Conservation (phyloP, 2,888 invertebrate genomes). For the Liposcelis brunnea region DNA sequence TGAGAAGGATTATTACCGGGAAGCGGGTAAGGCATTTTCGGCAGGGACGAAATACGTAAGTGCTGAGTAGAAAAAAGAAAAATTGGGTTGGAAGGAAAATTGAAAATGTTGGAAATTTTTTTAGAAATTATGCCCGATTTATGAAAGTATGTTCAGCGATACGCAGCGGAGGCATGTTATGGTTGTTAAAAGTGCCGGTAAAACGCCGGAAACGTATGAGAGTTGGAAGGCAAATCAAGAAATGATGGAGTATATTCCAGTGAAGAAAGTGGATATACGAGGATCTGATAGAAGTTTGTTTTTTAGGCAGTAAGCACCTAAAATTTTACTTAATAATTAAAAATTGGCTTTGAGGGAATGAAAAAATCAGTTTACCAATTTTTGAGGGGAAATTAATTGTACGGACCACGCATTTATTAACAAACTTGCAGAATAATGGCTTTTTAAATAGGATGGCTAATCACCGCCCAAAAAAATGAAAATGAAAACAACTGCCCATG, state of each 20-base stretch:
- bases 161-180: neutral
- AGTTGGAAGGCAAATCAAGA: too few species aligned
- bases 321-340: neutral
- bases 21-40: neutral
- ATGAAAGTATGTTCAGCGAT: constrained; percentile 5
- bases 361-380: too few species aligned
- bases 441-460: too few species aligned
- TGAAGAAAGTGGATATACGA: neutral
- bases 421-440: too few species aligned
- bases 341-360: neutral
- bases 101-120: neutral
- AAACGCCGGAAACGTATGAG: too few species aligned
- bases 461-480: too few species aligned
- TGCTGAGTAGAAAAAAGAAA: neutral
- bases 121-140: neutral
- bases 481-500: too few species aligned
- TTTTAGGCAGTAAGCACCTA: constrained; percentile 1
- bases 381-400: too few species aligned
- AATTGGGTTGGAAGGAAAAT: too few species aligned
- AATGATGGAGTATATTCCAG: neutral
- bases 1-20: neutral
- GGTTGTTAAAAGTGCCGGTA: neutral
- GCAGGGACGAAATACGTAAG: neutral
- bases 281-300: constrained; percentile 3
- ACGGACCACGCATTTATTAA: too few species aligned